Evolutionary conservation across 2,888 invertebrate species (phyloP), one percentile per base, ranked within the genome.

Genomic region (Rhaphigaster nebulosa): DNA sequence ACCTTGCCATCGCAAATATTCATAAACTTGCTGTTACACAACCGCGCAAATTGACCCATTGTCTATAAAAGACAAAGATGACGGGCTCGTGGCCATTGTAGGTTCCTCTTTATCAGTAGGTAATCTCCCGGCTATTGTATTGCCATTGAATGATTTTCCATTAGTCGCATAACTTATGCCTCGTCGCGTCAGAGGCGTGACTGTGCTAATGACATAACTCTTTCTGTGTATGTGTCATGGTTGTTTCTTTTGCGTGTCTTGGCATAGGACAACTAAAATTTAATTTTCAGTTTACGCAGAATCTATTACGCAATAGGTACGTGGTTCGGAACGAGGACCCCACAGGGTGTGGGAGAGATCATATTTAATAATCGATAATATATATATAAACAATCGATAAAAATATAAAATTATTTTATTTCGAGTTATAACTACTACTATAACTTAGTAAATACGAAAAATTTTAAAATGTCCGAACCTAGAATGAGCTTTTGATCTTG

Each of bases 11-110:
- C 20, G 15, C 34, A 38, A 76, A 76, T 76, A 80, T 41, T 80
- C 80, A 80, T 80, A 80, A 80, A 80, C 12, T 23, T 26, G 23
- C 65, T 34, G 29, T 80, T 80, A 80, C 80, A 80, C 80, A 80
- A 80, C 80, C 80, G 26, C 38, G 29, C 80, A 38, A 80, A 80
- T 80, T 80, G 80, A 45, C 23, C 41, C 80, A 80, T 80, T 80
- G 80, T 80, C 26, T 80, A 80, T 2, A n/a, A 60, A 26, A 41
- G 80, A 65, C 65, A 65, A 65, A 65, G 65, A 65, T 29, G 65
- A n/a, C n/a, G 8, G 26, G 60, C n/a, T 29, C 65, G 65, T 65
- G 65, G 65, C 65, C 18, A 65, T 65, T 65, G 65, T 65, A 29
- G 65, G 29, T 29, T 65, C 65, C 65, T 65, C 65, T 65, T 29